Evolutionary conservation across 1,140 invertebrate species (phyloP).

Genomic region (Neodiprion virginianus): DNA sequence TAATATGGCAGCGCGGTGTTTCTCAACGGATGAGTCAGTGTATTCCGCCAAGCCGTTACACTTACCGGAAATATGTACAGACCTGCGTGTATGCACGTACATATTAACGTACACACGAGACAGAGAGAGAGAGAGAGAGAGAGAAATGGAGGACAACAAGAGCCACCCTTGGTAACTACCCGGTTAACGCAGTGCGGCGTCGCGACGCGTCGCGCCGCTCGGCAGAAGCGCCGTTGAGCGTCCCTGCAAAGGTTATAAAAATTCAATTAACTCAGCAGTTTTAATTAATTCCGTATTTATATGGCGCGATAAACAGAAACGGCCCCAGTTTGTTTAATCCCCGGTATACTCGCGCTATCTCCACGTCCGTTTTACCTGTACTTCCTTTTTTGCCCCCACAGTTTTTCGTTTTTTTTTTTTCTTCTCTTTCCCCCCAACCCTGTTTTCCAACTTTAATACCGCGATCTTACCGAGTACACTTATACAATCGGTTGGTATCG

Average conservation of each 20-base stretch:
- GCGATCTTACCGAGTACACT: no score
- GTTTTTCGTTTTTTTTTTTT: not conserved
- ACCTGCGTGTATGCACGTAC: no score
- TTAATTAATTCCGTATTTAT: slow-evolving; percentile 56
- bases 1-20: not conserved
- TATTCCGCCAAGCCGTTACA: slow-evolving; percentile 54
- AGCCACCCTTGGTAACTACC: slow-evolving; percentile 35
- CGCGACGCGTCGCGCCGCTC: not conserved
- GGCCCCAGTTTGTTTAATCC: slow-evolving; percentile 44
- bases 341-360: slow-evolving; percentile 22
- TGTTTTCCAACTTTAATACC: not conserved
- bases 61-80: slow-evolving; percentile 42
- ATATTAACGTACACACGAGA: no score
- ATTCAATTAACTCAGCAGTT: slow-evolving; percentile 54
- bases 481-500: no score
- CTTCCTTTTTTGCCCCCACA: not conserved
- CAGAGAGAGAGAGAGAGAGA: no score
- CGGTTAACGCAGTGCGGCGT: slow-evolving; percentile 45
- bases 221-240: slow-evolving; percentile 9
- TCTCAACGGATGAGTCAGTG: slow-evolving; percentile 39
- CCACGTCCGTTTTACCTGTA: not conserved
- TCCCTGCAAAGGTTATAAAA: slow-evolving; percentile 47
- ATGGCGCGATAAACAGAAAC: slow-evolving; percentile 48
- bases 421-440: not conserved
- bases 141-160: slow-evolving; percentile 24